Base-by-base conservation (phyloP, 2,888 invertebrate genomes). In the Agonum fuliginosum region DNA sequence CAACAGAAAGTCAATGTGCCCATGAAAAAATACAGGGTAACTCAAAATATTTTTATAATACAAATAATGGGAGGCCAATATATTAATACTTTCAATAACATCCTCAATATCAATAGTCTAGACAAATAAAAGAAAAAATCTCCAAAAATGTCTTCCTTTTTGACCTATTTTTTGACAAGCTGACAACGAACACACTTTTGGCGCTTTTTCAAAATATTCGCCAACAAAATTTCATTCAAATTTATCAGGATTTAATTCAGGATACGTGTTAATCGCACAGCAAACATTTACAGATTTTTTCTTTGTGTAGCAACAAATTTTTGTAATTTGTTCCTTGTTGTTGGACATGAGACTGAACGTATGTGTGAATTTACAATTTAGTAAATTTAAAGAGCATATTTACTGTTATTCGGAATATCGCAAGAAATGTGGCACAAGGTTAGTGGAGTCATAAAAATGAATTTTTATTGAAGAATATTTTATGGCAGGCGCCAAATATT, bases 371-470 rank as follows among this genome's bases (percentile, higher is more conserved):
- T 46, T 22, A 51, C 10, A 51, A 51, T 51, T 46, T 22, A 51
- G 3, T 22, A 51, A 51, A 51, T 51, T 51, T 51, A 0, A 51
- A 51, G 20, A 3, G 20, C 8, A 51, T 51, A 20, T 51, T 51
- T 51, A 51, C 51, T 20, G 51, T 51, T 51, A 51, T 51, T 51
- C 10, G 6, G 20, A 22, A 51, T 51, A 51, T 51, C 12, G 51
- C 51, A 51, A 8, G 8, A 30, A 20, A 51, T 22, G 51, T 51
- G 51, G 19, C 22, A 51, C 51, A 51, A 51, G 51, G 51, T 22
- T 12, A 51, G 12, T 22, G 20, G 22, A 20, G 6, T 51, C 19
- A 6, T 51, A 51, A 51, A 51, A 51, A n/a, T 51, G 22, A 20
- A 12, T 51, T 51, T 51, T 51, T 51, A 20, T 51, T 51, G 30